These are phyloP conservation scores for Albula glossodonta DNA, from an alignment of 2,113 vertebrate species.

Conservation along the genomic window DNA sequence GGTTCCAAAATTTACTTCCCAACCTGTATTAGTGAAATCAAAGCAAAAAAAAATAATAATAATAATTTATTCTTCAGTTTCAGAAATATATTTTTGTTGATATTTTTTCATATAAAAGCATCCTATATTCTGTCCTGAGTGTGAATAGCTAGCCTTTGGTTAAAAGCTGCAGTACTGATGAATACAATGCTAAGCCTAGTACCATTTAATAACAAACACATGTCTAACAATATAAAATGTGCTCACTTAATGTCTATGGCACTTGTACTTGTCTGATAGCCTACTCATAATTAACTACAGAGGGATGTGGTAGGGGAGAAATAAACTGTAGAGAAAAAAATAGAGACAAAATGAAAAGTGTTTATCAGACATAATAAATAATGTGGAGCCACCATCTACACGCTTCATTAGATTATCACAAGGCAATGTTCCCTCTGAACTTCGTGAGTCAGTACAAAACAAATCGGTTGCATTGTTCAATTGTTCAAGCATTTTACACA, in stretches of 20 bases:
- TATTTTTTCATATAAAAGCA: too few species aligned
- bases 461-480: too few species aligned
- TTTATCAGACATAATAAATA: slow-evolving; percentile 42
- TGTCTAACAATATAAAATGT: not conserved
- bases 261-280: too few species aligned
- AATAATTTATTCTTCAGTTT: too few species aligned
- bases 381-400: slow-evolving; percentile 30
- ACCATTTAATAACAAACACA: too few species aligned
- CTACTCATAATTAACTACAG: too few species aligned
- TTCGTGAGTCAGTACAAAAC: too few species aligned
- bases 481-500: too few species aligned
- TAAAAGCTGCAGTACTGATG: not conserved
- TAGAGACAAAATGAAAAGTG: not conserved
- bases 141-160: not conserved
- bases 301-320: too few species aligned
- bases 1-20: not conserved
- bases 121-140: not conserved
- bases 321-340: too few species aligned
- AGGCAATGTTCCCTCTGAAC: slow-evolving; percentile 1
- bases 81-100: too few species aligned
- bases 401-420: slow-evolving; percentile 21
- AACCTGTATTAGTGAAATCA: not conserved
- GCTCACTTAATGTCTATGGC: not conserved
- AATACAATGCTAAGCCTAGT: not conserved
- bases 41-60: not conserved